Evolutionary conservation across 1,140 invertebrate species (phyloP), one percentile per base, ranked within the genome.

Genomic region (Thaumatotibia leucotreta): DNA sequence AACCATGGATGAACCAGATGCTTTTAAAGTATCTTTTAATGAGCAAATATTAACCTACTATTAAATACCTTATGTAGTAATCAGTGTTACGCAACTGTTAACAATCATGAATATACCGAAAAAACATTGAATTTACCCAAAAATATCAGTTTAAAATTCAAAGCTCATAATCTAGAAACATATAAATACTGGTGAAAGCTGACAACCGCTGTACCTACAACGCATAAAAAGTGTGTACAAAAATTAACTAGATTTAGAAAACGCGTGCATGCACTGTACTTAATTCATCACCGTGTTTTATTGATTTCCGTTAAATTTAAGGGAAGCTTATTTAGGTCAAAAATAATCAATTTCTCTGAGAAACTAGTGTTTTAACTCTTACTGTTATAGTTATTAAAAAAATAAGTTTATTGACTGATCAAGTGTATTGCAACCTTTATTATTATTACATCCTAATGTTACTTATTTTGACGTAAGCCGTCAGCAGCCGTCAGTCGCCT

Each of bases 1-100:
- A 66, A 72, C 72, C 64, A 50, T 58, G 3, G 49, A 14, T 50
- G 20, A 50, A 22, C 49, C 20, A 52, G 20, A 24, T 27, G 9
- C 50, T 10, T 27, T 24, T 52, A 52, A 24, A 24, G 11, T 52
- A 52, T 10, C 50, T 24, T 27, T 32, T 22, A 62, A 23, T 33
- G 31, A 20, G 61, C 0, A 20, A 32, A 23, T n/a, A n/a, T 62
- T 62, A 62, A 62, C 50, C 50, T 52, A 24, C 50, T 52, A 24
- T 24, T 24, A 23, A 6, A 17, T 52, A 10, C 4, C 1, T 52
- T 27, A 52, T 52, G 1, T 50, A 9, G 2, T 10, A 10, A 14
- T 50, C 6, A 23, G 49, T 22, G 17, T 50, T 50, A 50, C 49
- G 49, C 10, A 11, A 50, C 3, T 50, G 49, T 50, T 9, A 22